These are phyloP conservation scores for Siniperca chuatsi DNA, from an alignment of 2,113 vertebrate genomes.

Conservation along the genomic window DNA sequence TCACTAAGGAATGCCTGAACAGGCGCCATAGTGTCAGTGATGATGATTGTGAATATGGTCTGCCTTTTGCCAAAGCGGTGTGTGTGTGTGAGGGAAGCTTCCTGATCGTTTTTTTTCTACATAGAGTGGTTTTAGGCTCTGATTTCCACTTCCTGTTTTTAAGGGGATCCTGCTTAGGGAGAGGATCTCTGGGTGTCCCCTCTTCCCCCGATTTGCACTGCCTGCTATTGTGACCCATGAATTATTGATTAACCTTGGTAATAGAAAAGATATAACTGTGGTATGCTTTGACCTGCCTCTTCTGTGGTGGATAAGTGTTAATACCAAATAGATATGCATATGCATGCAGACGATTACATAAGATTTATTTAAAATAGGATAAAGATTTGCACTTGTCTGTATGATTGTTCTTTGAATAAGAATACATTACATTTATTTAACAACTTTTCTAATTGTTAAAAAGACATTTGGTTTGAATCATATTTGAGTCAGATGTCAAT, in stretches of 20 bases:
- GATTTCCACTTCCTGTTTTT: constrained; percentile 77
- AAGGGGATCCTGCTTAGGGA: constrained; percentile 62
- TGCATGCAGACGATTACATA: constrained; percentile 55
- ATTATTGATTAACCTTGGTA: constrained; percentile 86
- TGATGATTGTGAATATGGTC: constrained; percentile 80
- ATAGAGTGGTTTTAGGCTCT: constrained; percentile 58
- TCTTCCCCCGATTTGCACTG: constrained; percentile 47
- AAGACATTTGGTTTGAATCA: constrained; percentile 6
- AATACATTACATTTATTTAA: not conserved
- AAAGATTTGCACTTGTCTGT: constrained; percentile 23
- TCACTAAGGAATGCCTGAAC: constrained; percentile 84
- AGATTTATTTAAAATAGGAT: constrained; percentile 49
- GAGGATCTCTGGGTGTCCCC: constrained; percentile 75
- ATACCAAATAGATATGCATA: constrained; percentile 73
- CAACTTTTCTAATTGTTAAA: constrained; percentile 1
- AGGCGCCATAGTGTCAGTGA: constrained; percentile 56
- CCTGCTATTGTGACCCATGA: constrained; percentile 84
- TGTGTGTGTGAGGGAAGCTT: constrained; percentile 30
- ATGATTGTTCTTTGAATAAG: constrained; percentile 22
- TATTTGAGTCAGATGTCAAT: not conserved
- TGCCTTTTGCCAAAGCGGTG: constrained; percentile 27
- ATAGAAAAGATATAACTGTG: constrained; percentile 84
- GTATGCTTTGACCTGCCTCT: constrained; percentile 78
- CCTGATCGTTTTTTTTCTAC: constrained; percentile 18
- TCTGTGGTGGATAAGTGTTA: constrained; percentile 67